These are phyloP conservation scores for Pristiophorus japonicus DNA, from an alignment of 2,113 vertebrate genomes.

Conservation along the genomic window DNA sequence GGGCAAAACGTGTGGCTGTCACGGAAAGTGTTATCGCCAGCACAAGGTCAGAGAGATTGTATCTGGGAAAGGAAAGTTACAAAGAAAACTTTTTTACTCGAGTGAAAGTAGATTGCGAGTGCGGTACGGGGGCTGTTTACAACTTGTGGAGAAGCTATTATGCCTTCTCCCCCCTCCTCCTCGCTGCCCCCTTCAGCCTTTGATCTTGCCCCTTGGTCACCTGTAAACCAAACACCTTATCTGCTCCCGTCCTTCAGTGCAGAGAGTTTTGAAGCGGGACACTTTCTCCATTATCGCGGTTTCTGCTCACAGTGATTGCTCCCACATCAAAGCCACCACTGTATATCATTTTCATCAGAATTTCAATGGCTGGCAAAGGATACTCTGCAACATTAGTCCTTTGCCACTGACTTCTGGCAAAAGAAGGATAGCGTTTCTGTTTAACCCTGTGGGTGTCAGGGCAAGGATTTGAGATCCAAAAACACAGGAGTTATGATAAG, in stretches of 20 bases:
- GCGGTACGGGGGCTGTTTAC: background rate
- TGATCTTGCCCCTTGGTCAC: background rate
- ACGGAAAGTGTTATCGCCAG: background rate
- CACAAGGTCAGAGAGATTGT: background rate
- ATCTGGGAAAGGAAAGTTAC: conserved; percentile 33
- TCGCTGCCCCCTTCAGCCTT: background rate
- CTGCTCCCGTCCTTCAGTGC: background rate
- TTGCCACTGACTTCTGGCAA: background rate
- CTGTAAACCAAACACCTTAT: background rate
- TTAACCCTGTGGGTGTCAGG: background rate
- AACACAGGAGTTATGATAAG: no score
- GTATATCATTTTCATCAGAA: background rate
- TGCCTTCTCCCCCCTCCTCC: background rate
- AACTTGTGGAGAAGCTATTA: background rate
- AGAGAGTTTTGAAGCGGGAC: background rate
- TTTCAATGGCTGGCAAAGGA: background rate
- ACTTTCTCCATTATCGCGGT: background rate
- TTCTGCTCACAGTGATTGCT: background rate
- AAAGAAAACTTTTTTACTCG: background rate
- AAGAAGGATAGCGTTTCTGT: background rate
- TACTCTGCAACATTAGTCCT: background rate
- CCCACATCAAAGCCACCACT: background rate
- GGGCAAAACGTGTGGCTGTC: background rate
- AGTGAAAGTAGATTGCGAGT: background rate
- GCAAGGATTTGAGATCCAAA: background rate